Base-by-base conservation (phyloP, 1,140 invertebrate genomes). In the Drosophila tsacasi region DNA sequence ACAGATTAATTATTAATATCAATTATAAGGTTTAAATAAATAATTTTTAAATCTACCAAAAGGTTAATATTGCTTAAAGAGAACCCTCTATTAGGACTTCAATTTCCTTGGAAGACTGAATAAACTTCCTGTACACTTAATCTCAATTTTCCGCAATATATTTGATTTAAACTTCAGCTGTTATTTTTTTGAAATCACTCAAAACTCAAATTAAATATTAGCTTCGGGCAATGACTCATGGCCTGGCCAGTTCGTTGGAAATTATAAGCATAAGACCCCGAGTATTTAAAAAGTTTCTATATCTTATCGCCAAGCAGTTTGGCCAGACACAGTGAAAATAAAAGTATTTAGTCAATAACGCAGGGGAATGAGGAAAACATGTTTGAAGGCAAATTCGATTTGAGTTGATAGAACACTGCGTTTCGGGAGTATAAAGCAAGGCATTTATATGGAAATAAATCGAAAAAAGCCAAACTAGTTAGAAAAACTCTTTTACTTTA, bases 271-370 rank as follows among this genome's bases (percentile, higher is more conserved):
- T 67, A 66, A 66, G 61, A 44, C 61, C 25, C 47, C 30, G 6
- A 55, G 74, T 67, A 76, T 67, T 76, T 76, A 65, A 54, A 44
- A 35, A 44, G 39, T 47, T 44, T 25, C 73, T 76, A 35, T 76
- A 76, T 76, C 73, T 76, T 76, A 76, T 76, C 68, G 42, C 49
- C 62, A 37, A n/a, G 40, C 19, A 58, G 40, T 55, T 55, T 39
- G 54, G 32, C 32, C 61, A 58, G 61, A 64, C 42, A 49, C 42
- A n/a, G 30, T 19, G 13, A 65, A 64, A 47, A 44, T 57, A 44
- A 54, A 50, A 55, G 72, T 63, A 75, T 75, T 62, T 73, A 19
- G 25, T 23, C 12, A 54, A 61, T 49, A 47, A 55, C 6, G 8
- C 30, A 6, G 35, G 54, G 54, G 21, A 42, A 59, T 61, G 15